These are phyloP conservation scores for Acleris laterana DNA, from an alignment of 2,888 invertebrate genomes.

Conservation along the genomic window DNA sequence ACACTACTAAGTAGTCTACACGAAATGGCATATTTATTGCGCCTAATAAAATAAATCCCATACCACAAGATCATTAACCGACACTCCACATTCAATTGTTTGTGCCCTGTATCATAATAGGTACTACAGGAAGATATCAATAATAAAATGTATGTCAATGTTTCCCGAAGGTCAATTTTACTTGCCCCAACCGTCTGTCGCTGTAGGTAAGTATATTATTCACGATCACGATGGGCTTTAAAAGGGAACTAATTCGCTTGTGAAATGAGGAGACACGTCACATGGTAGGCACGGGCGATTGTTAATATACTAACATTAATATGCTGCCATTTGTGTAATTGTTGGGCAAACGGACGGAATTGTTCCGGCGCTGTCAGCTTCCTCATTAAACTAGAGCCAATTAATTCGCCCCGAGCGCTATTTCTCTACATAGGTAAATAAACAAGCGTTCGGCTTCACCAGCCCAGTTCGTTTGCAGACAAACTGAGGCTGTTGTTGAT, in stretches of 20 bases:
- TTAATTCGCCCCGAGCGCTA: conserved; percentile 64
- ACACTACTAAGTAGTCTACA: too few relatives aligned
- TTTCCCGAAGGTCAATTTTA: conserved; percentile 36
- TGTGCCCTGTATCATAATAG: conserved; percentile 24
- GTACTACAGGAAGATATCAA: conserved; percentile 34
- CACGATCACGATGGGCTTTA: conserved; percentile 16
- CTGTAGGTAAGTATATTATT: too few relatives aligned
- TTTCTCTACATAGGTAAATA: conserved; percentile 69
- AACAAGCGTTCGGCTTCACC: conserved; percentile 51
- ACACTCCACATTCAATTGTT: conserved; percentile 17
- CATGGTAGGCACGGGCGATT: not conserved
- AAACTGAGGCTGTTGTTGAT: conserved; percentile 11
- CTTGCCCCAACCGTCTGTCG: conserved; percentile 28
- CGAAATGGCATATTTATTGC: too few relatives aligned
- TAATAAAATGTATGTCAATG: conserved; percentile 38
- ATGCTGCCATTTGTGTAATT: conserved; percentile 54
- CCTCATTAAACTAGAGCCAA: conserved; percentile 79
- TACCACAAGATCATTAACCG: too few relatives aligned
- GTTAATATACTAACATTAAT: not conserved
- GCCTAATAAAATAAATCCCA: too few relatives aligned
- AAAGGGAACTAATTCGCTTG: conserved; percentile 14
- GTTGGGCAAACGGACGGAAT: conserved; percentile 75
- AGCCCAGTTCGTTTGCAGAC: conserved; percentile 11
- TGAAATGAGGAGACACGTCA: conserved; percentile 2
- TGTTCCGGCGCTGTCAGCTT: conserved; percentile 81